Evolutionary conservation across 2,113 vertebrate genomes (phyloP).

Genomic region (Notarius lentiginosus): DNA sequence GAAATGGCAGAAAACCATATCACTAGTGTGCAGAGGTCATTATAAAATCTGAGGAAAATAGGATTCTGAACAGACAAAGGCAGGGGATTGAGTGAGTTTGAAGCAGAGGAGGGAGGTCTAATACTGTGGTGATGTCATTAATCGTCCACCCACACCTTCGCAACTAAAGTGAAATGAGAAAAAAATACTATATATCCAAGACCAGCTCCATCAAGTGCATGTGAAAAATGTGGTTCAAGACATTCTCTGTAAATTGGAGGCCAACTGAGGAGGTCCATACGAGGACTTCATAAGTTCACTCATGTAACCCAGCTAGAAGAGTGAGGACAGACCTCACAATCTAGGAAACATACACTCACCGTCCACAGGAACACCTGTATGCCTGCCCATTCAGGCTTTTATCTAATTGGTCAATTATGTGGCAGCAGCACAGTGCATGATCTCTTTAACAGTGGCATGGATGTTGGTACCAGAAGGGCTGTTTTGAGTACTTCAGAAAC

Average conservation of each 20-base stretch:
- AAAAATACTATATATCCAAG: slow-evolving; percentile 2
- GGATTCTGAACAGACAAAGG: slow-evolving; percentile 30
- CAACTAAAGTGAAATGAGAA: slow-evolving; percentile 9
- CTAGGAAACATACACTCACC: too few relatives aligned
- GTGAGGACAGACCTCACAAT: too few relatives aligned
- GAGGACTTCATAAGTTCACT: neutral
- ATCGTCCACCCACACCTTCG: slow-evolving; percentile 27
- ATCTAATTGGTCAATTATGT: too few relatives aligned
- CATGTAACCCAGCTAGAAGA: neutral
- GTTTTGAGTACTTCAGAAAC: too few relatives aligned
- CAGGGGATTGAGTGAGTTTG: slow-evolving; percentile 10
- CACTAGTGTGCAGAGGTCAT: neutral
- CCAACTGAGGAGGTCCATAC: neutral
- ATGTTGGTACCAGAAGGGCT: too few relatives aligned
- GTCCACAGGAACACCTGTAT: too few relatives aligned
- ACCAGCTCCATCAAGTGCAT: neutral
- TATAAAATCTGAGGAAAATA: slow-evolving; percentile 30
- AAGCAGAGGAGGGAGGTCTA: slow-evolving; percentile 5
- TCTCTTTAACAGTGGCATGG: too few relatives aligned
- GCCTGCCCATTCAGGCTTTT: too few relatives aligned
- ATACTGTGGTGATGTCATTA: slow-evolving; percentile 38
- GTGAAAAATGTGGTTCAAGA: neutral
- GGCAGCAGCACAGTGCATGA: too few relatives aligned
- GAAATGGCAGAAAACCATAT: slow-evolving; percentile 13
- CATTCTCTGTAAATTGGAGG: slow-evolving; percentile 17